A percentile compares a stretch with the other conserved stretches of the same genome.
Conservation (phyloP, 2,113 vertebrate species). For the Myotis brandtii region DNA sequence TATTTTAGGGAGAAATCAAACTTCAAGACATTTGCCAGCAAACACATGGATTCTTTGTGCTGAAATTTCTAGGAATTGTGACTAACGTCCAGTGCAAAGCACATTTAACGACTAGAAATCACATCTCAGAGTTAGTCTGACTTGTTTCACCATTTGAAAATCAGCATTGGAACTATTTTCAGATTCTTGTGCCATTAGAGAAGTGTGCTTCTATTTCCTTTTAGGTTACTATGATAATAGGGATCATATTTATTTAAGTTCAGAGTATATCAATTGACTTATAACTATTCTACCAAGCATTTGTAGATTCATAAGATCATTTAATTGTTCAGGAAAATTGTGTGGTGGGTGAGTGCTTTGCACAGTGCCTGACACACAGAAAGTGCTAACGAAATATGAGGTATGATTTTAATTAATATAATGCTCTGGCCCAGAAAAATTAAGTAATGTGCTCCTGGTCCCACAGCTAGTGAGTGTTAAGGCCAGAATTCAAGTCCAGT, state of each 20-base stretch:
- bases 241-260: neutral
- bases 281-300: neutral
- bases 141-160: slow-evolving; percentile 43
- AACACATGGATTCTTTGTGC: slow-evolving; percentile 75
- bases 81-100: slow-evolving; percentile 63
- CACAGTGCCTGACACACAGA: neutral
- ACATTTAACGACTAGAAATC: neutral
- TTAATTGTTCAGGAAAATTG: neutral
- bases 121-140: neutral
- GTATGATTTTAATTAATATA: neutral
- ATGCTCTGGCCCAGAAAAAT: neutral
- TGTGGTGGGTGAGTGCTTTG: neutral
- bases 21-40: slow-evolving; percentile 75
- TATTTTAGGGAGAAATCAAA: slow-evolving; percentile 81
- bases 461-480: neutral
- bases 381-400: neutral
- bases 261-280: neutral
- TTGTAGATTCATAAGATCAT: neutral
- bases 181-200: neutral
- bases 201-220: neutral
- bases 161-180: neutral
- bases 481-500: neutral
- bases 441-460: neutral
- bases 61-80: slow-evolving; percentile 58
- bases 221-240: neutral